A percentile compares a stretch with the other conserved stretches of the same genome.
Conservation (phyloP, 1,140 invertebrate genomes). For the Copidosoma floridanum region DNA sequence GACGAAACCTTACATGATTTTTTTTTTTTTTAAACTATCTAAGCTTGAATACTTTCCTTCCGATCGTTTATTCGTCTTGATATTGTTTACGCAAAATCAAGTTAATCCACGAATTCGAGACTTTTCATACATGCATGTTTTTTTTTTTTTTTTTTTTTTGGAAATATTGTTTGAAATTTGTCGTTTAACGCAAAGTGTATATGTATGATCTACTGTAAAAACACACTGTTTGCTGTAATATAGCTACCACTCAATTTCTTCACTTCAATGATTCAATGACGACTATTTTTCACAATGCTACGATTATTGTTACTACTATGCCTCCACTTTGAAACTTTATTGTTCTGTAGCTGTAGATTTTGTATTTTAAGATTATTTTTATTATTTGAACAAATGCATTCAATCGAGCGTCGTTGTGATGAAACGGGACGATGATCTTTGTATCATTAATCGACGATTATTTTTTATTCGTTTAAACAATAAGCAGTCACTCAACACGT, state of each 20-base stretch:
- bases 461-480: conserved; percentile 1
- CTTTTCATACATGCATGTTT: too few species aligned
- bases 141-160: too few species aligned
- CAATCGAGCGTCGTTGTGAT: background rate
- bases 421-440: background rate
- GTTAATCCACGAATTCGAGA: too few species aligned
- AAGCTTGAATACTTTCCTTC: background rate
- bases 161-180: too few species aligned
- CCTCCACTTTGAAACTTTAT: conserved; percentile 14
- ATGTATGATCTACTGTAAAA: background rate
- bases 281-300: conserved; percentile 20
- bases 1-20: conserved; percentile 33
- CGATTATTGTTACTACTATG: conserved; percentile 17
- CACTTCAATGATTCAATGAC: conserved; percentile 24
- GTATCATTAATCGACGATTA: conserved; percentile 3
- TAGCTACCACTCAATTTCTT: conserved; percentile 11
- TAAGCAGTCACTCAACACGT: too few species aligned
- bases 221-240: conserved; percentile 23
- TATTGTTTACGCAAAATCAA: too few species aligned
- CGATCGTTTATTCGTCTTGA: background rate
- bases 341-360: conserved; percentile 8
- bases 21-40: conserved; percentile 6
- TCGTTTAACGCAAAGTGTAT: background rate
- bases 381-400: background rate
- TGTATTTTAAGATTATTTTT: conserved; percentile 13